Conservation (phyloP, 2,797 vertebrate species). For the Falco rusticolus region DNA sequence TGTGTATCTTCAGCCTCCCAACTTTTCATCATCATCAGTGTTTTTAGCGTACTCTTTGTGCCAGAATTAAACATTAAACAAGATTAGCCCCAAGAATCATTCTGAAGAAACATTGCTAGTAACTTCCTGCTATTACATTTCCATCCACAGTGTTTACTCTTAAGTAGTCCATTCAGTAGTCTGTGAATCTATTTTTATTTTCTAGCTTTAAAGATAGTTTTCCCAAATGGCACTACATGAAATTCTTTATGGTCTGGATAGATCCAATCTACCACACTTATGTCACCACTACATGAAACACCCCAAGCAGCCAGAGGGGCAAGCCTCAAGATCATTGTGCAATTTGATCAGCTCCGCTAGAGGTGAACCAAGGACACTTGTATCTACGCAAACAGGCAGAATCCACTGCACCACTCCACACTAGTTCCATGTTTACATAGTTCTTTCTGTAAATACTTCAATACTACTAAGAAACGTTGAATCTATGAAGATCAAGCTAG, state of each 20-base stretch:
- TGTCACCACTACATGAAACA: neutral
- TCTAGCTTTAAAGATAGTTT: neutral
- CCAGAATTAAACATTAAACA: conserved; percentile 7
- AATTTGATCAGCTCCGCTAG: neutral
- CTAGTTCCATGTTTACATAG: neutral
- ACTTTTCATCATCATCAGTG: neutral
- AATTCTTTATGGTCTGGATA: neutral
- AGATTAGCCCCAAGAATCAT: neutral
- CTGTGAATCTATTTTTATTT: neutral
- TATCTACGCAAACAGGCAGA: neutral
- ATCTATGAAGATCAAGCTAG: neutral
- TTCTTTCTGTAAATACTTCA: neutral
- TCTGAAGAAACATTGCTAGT: neutral
- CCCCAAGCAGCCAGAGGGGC: neutral
- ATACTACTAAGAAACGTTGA: neutral
- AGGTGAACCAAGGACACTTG: neutral
- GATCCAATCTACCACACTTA: neutral
- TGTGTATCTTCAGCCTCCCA: neutral
- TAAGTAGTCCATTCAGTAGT: neutral
- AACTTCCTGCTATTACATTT: neutral
- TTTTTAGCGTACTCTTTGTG: neutral
- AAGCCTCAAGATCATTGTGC: neutral
- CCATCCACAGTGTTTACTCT: neutral
- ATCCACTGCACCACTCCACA: neutral
- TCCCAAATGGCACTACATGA: neutral